These are phyloP conservation scores for Monodelphis domestica DNA, from an alignment of 2,797 vertebrate species.

Conservation along the genomic window DNA sequence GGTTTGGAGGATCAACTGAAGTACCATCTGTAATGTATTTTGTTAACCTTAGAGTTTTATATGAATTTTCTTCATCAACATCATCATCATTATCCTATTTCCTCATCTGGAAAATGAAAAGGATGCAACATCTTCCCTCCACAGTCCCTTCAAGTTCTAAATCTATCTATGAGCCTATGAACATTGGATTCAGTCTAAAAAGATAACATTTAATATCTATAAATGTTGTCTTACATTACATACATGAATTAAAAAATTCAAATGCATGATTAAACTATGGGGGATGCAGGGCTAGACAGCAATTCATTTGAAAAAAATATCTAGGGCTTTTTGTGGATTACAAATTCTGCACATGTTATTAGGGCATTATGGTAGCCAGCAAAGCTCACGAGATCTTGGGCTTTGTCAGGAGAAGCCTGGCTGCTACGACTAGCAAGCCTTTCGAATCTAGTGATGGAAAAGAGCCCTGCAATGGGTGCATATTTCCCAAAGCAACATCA, in stretches of 20 bases:
- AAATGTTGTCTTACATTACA: not conserved
- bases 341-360: not conserved
- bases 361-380: not conserved
- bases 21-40: not conserved
- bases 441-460: slow-evolving; percentile 5
- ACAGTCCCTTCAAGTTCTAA: not conserved
- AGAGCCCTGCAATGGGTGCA: not conserved
- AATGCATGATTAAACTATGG: not conserved
- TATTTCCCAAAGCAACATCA: not conserved
- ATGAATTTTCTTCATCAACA: not conserved
- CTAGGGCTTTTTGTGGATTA: not conserved
- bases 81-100: not conserved
- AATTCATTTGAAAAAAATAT: not conserved
- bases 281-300: not conserved
- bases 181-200: not conserved
- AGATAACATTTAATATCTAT: not conserved
- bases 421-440: not conserved
- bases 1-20: not conserved
- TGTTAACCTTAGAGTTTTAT: not conserved
- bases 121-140: not conserved
- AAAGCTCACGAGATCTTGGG: not conserved
- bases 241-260: not conserved
- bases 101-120: not conserved
- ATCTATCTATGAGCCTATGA: not conserved
- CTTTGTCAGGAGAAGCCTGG: not conserved